phyloP scores from a whole-genome alignment of 2,888 invertebrate genomes.

The Clunio marinus region DNA sequence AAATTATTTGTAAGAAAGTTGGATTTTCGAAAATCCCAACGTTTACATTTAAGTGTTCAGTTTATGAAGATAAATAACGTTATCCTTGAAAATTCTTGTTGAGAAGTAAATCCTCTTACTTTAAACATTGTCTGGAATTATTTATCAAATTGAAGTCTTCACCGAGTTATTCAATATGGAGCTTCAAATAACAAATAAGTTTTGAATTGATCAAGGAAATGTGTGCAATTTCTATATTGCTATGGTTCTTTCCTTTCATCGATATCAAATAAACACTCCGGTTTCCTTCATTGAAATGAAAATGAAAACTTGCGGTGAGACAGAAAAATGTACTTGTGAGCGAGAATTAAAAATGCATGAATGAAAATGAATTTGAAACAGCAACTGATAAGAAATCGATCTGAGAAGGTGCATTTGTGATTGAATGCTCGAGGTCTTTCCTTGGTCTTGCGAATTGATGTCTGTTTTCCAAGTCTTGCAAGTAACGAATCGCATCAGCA shows the following conservation, averaged over 20 bases:
- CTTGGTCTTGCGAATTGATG: constrained; percentile 66
- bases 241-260: background rate
- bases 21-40: no score
- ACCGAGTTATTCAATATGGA: no score
- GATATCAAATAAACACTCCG: background rate
- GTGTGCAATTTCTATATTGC: no score
- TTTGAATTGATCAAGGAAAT: no score
- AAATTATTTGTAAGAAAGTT: no score
- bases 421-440: constrained; percentile 47
- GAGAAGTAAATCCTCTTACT: no score
- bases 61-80: no score
- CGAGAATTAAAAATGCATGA: background rate
- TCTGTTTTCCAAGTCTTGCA: constrained; percentile 63
- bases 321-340: background rate
- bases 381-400: background rate
- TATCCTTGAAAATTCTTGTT: no score
- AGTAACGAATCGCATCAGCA: constrained; percentile 63
- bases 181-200: no score
- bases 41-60: no score
- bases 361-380: background rate
- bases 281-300: constrained; percentile 8
- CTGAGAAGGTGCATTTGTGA: background rate
- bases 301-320: constrained; percentile 2
- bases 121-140: no score
- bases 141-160: no score